Evolutionary conservation across 2,113 vertebrate genomes (phyloP), one percentile per base, ranked within the genome.

Genomic region (Tychaedon coryphoeus): DNA sequence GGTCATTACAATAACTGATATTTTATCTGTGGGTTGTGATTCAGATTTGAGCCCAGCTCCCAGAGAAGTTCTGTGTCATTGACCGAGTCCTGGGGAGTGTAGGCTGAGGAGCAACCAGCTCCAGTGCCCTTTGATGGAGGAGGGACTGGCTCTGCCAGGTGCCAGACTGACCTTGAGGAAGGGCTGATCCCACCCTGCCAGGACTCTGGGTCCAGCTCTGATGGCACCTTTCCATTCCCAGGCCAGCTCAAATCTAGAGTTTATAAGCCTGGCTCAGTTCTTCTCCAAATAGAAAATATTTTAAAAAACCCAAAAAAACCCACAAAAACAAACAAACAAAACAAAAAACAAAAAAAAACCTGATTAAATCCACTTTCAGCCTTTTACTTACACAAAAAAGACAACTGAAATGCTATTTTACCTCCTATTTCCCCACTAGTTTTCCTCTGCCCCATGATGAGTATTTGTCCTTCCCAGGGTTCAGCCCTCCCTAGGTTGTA

Each of bases 81-180:
- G 26, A 6, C 26, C 47, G 53, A 5, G 17, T 60, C 36, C 28
- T 58, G 51, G n/a, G 4, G 22, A 74, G 7, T 0, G 0, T 0
- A 65, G 45, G 14, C 40, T 45, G 40, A 77, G 67, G 19, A 88
- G 7, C 2, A 62, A 2, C 6, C 34, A 75, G 29, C 26, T 29
- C 40, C 53, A 83, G 54, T 1, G 4, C 6, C 33, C 29, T 2
- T 0, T 16, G 38, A 19, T 25, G 31, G 42, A 73, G 26, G 8
- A 69, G 6, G 5, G 34, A 34, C 24, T 56, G 11, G 4, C 8
- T 17, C 36, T 36, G 34, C 7, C 6, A 1, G 4, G 5, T 17
- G 10, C 33, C 3, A 1, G 29, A 14, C 0, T 47, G 31, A 45
- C 50, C 28, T 9, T 17, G 20, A 6, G 16, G 40, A 19, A n/a